Conservation (phyloP, 2,797 vertebrate genomes). For the Hypotaenidia philippensis region DNA sequence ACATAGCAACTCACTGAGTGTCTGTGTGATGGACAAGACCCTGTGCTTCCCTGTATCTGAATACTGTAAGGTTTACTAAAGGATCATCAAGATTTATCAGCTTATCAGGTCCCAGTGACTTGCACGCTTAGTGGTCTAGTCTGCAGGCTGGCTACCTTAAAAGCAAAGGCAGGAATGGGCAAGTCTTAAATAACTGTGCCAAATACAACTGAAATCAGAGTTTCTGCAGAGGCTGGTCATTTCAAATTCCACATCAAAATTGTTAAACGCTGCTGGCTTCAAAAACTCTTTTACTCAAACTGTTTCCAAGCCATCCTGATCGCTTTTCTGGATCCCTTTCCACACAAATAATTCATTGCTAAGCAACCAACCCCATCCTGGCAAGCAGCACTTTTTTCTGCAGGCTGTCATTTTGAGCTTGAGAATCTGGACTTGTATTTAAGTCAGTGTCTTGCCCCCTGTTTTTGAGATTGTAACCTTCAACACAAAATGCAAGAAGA, state of each 20-base stretch:
- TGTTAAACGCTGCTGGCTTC: neutral
- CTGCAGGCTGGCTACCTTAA: neutral
- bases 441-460: neutral
- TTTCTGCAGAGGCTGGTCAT: neutral
- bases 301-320: neutral
- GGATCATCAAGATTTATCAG: neutral
- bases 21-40: neutral
- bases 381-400: neutral
- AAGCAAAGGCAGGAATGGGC: neutral
- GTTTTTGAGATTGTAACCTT: neutral
- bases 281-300: conserved; percentile 4
- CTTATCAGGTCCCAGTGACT: neutral
- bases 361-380: conserved; percentile 45
- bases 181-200: neutral
- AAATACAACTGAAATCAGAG: neutral
- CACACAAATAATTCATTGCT: conserved; percentile 32
- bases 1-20: neutral
- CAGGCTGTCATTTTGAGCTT: conserved; percentile 3
- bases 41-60: neutral
- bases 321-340: neutral
- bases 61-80: neutral
- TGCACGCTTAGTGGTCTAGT: neutral
- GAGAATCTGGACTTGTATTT: neutral
- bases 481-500: neutral
- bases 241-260: neutral